These are phyloP conservation scores for Microtus montanus DNA, from an alignment of 2,113 vertebrate species.

Conservation along the genomic window DNA sequence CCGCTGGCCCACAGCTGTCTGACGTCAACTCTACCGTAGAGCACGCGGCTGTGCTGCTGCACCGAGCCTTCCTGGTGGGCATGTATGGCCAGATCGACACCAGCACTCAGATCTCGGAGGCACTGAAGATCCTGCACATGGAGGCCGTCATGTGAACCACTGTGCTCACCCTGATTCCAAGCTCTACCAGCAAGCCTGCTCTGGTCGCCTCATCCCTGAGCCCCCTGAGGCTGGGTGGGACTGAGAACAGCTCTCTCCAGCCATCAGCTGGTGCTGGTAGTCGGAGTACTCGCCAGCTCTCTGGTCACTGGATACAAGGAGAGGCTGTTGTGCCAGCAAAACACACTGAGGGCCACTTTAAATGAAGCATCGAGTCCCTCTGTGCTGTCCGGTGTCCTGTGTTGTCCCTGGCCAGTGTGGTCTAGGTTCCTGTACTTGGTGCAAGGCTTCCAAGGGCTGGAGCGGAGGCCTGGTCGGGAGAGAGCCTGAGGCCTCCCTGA, in stretches of 20 bases:
- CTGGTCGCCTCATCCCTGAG: background rate
- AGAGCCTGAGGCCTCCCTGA: background rate
- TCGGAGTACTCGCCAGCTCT: background rate
- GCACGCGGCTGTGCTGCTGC: conserved; percentile 93
- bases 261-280: background rate
- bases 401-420: background rate
- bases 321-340: fast-evolving
- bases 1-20: background rate
- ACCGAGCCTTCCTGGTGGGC: conserved; percentile 97
- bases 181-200: background rate
- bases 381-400: background rate
- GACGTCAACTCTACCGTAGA: conserved; percentile 83
- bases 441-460: fast-evolving
- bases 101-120: conserved; percentile 95
- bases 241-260: background rate
- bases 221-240: background rate
- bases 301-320: fast-evolving
- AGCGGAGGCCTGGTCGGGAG: background rate
- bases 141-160: conserved; percentile 91
- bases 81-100: conserved; percentile 97
- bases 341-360: fast-evolving
- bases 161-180: fast-evolving
- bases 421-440: background rate
- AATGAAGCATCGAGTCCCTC: background rate
- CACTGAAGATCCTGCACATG: conserved; percentile 97